Conservation (phyloP, 2,888 invertebrate species). For the Mesochorus sp. region DNA sequence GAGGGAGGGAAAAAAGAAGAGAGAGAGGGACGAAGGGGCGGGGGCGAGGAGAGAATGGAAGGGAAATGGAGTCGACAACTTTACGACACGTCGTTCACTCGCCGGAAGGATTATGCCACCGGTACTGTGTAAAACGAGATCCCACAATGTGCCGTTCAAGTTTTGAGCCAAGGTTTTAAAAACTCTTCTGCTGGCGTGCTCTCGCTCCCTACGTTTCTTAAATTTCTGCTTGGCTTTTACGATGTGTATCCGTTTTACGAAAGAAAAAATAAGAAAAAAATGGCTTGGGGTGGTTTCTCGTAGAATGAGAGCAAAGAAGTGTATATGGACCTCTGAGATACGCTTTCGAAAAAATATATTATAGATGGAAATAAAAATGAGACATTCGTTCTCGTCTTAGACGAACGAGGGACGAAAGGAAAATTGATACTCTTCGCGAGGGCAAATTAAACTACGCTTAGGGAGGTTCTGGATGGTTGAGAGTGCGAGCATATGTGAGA, state of each 20-base stretch:
- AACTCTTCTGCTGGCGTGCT: neutral
- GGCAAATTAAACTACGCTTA: conserved; percentile 37
- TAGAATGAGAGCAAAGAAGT: neutral
- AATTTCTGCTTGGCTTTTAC: conserved; percentile 27
- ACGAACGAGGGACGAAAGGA: conserved; percentile 30
- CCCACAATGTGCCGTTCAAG: conserved; percentile 24
- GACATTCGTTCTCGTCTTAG: conserved; percentile 29
- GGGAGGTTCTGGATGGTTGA: too few relatives aligned
- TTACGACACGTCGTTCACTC: conserved; percentile 62
- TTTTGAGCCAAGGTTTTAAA: conserved; percentile 22
- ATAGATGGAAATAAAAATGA: neutral
- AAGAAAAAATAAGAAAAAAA: neutral
- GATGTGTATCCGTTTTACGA: conserved; percentile 7
- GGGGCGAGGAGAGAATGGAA: too few relatives aligned
- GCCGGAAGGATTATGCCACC: conserved; percentile 62
- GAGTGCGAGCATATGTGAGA: too few relatives aligned
- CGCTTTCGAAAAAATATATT: neutral
- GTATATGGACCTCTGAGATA: neutral
- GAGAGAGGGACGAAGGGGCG: neutral
- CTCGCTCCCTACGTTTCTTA: conserved; percentile 28
- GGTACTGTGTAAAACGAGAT: conserved; percentile 55
- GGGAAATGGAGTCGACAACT: conserved; percentile 51
- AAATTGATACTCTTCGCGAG: conserved; percentile 36
- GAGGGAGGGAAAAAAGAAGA: too few relatives aligned
- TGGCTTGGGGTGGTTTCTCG: neutral